Evolutionary conservation across 2,888 invertebrate genomes (phyloP), one percentile per base, ranked within the genome.

Genomic region (Thymelicus lineola): DNA sequence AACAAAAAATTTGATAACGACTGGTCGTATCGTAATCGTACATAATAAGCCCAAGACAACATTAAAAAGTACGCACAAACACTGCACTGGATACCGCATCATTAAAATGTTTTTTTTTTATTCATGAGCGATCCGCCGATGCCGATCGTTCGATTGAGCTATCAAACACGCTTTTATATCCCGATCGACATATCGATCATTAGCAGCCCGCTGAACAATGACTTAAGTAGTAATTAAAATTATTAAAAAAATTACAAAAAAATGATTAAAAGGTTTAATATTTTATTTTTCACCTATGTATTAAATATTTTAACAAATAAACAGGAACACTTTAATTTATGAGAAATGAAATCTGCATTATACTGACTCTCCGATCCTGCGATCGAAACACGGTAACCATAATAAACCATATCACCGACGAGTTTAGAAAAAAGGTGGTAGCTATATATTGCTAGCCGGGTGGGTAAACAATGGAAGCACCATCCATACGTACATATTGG

Each of bases 31-130:
- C 66, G 66, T 66, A 14, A 36, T 46, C 46, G 46, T 17, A 20
- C 20, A n/a, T 38, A 17, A 1, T 17, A 50, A 17, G 3, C 7
- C 15, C 48, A 1, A 2, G 7, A 50, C 2, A 36, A 48, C 38
- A 20, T 17, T 38, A 62, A 28, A 57, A 48, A 46, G n/a, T 46
- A 7, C 42, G 35, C 12, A 42, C 42, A 69, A 57, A 2, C 15
- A 38, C 46, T 74, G 75, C 71, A 77, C 74, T 79, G 75, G 79
- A 76, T 79, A 75, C 71, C 53, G 66, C 71, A 74, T 76, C 74
- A 75, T 79, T 81, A 79, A 86, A 87, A 88, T 86, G 84, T 76
- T 76, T 80, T 82, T 80, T 82, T 87, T 86, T 87, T 88, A 88
- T 88, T 88, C 87, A 88, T 88, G 86, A 87, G 83, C 65, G 71